Evolutionary conservation across 2,888 invertebrate genomes (phyloP).

Genomic region (Orthonevra nobilis): DNA sequence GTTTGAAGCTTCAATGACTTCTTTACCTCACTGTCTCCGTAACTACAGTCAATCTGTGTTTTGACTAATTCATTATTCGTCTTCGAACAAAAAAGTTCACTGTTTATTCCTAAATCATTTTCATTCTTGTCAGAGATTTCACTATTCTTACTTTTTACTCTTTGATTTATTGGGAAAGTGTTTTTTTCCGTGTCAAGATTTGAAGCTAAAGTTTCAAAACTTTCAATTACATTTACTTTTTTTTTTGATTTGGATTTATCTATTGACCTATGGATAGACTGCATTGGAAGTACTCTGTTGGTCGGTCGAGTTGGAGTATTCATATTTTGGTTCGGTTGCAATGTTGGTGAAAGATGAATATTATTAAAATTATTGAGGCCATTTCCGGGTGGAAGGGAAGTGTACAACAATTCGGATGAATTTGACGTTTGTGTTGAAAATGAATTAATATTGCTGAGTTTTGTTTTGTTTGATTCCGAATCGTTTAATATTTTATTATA

Average conservation of each 20-base stretch:
- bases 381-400: constrained; percentile 82
- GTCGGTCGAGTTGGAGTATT: constrained; percentile 83
- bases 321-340: constrained; percentile 79
- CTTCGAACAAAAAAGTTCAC: not conserved
- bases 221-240: constrained; percentile 11
- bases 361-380: constrained; percentile 85
- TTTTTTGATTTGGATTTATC: constrained; percentile 71
- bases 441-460: no score
- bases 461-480: no score
- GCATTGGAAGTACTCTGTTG: constrained; percentile 89
- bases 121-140: not conserved
- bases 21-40: no score
- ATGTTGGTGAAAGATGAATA: constrained; percentile 87
- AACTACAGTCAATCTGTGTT: constrained; percentile 72
- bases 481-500: no score
- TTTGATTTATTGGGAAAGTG: not conserved
- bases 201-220: not conserved
- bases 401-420: no score
- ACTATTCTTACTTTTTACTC: not conserved
- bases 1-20: no score
- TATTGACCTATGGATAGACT: constrained; percentile 83
- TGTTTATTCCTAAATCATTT: not conserved
- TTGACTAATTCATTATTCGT: constrained; percentile 38
- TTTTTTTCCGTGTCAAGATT: constrained; percentile 6
- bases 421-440: constrained; percentile 72